These are phyloP conservation scores for Drosophila phalerata DNA, from an alignment of 2,888 invertebrate genomes.

Conservation along the genomic window DNA sequence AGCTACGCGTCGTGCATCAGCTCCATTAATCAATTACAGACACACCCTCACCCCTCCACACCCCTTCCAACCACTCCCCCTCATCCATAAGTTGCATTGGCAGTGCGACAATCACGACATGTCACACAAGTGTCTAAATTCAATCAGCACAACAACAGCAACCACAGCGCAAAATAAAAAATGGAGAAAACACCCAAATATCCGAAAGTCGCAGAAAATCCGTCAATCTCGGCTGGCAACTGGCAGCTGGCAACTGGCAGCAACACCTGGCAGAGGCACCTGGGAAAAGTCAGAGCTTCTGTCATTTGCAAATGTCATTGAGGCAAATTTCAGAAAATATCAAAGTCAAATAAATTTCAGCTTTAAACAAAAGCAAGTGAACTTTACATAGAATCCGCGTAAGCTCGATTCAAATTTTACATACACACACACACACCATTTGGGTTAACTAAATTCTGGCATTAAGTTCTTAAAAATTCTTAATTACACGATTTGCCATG, in stretches of 20 bases:
- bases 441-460: slow-evolving; percentile 6
- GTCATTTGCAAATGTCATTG: slow-evolving; percentile 40
- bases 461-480: neutral
- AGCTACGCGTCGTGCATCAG: slow-evolving; percentile 69
- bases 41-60: slow-evolving; percentile 33
- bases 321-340: slow-evolving; percentile 19
- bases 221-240: slow-evolving; percentile 50
- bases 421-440: neutral
- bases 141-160: slow-evolving; percentile 37
- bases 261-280: slow-evolving; percentile 18
- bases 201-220: slow-evolving; percentile 20
- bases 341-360: slow-evolving; percentile 28
- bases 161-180: neutral
- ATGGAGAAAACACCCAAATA: neutral
- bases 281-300: slow-evolving; percentile 30
- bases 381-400: slow-evolving; percentile 9
- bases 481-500: slow-evolving; percentile 21
- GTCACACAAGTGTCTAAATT: slow-evolving; percentile 65
- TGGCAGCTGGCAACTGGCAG: slow-evolving; percentile 9
- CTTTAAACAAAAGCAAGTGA: slow-evolving; percentile 37
- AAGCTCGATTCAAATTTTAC: slow-evolving; percentile 3
- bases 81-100: slow-evolving; percentile 8
- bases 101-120: slow-evolving; percentile 57
- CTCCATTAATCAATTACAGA: slow-evolving; percentile 83
- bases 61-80: neutral